A percentile compares a stretch with the other conserved stretches of the same genome.
These are phyloP conservation scores for Iphiclides podalirius DNA, from an alignment of 2,888 invertebrate genomes.

Conservation along the genomic window DNA sequence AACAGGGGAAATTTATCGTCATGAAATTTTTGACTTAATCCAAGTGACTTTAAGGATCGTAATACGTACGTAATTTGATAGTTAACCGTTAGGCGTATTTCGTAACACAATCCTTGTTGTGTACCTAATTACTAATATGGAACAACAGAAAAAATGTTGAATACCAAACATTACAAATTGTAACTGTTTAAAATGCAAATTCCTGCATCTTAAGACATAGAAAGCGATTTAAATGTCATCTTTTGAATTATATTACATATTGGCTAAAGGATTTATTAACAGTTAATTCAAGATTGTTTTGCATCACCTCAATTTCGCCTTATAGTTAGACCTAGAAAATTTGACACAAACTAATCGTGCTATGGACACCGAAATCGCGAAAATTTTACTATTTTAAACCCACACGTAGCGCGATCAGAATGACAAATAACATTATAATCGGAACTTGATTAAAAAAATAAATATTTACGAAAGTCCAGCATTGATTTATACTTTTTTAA, in stretches of 20 bases:
- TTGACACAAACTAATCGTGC: constrained; percentile 21
- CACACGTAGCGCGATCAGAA: constrained; percentile 6
- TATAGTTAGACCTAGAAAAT: constrained; percentile 20
- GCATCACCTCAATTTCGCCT: constrained; percentile 13
- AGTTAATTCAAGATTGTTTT: constrained; percentile 17
- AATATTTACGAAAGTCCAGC: constrained; percentile 7
- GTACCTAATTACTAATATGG: neutral
- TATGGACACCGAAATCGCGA: constrained; percentile 10
- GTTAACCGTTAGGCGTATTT: constrained; percentile 12
- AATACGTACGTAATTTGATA: constrained; percentile 22
- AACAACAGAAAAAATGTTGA: neutral
- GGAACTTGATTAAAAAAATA: constrained; percentile 11
- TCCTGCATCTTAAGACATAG: constrained; percentile 5
- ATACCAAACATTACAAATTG: no score
- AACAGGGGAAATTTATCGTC: constrained; percentile 14
- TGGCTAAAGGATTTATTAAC: constrained; percentile 17
- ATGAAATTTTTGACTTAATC: constrained; percentile 19
- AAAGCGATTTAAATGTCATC: constrained; percentile 12
- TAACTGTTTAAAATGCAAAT: constrained; percentile 13
- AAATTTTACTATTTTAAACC: constrained; percentile 7
- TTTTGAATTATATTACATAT: constrained; percentile 18
- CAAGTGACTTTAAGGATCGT: constrained; percentile 7
- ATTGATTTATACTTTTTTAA: constrained; percentile 8
- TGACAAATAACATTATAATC: constrained; percentile 12
- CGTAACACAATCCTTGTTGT: constrained; percentile 10